Conservation (phyloP, 2,113 vertebrate species). For the Platycercus adscitus region DNA sequence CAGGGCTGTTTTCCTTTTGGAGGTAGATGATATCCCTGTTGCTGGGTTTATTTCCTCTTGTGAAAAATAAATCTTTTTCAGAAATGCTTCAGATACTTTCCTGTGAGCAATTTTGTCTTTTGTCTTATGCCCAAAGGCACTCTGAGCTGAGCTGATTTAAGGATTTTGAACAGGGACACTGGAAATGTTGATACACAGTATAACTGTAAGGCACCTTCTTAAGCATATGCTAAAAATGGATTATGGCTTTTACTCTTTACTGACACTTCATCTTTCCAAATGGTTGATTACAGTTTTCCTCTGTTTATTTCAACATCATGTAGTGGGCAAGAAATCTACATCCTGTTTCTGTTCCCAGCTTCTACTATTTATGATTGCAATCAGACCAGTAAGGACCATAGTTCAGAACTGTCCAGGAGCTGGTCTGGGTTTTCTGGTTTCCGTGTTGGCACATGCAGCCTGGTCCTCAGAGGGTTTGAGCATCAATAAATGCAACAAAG, state of each 20-base stretch:
- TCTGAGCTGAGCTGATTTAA: conserved; percentile 59
- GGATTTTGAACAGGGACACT: conserved; percentile 38
- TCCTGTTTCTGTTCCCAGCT: neutral
- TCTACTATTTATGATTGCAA: neutral
- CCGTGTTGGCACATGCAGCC: neutral
- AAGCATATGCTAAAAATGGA: conserved; percentile 32
- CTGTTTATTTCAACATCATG: conserved; percentile 17
- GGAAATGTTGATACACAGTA: neutral
- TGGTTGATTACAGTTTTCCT: neutral
- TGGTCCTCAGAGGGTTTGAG: neutral
- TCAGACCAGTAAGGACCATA: neutral
- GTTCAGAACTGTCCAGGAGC: neutral
- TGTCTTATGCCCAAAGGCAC: conserved; percentile 28
- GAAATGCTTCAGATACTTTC: conserved; percentile 42
- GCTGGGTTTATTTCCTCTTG: conserved; percentile 11
- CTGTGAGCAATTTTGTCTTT: conserved; percentile 1
- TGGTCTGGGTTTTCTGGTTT: neutral
- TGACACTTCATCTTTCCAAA: conserved; percentile 34
- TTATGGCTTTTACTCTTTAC: conserved; percentile 38
- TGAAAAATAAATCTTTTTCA: conserved; percentile 49
- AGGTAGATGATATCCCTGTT: conserved; percentile 25
- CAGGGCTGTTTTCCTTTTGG: neutral
- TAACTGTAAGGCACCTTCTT: conserved; percentile 46
- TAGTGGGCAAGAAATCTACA: neutral
- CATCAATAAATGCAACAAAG: neutral